Evolutionary conservation across 2,113 vertebrate species (phyloP).

Genomic region (Struthio camelus): DNA sequence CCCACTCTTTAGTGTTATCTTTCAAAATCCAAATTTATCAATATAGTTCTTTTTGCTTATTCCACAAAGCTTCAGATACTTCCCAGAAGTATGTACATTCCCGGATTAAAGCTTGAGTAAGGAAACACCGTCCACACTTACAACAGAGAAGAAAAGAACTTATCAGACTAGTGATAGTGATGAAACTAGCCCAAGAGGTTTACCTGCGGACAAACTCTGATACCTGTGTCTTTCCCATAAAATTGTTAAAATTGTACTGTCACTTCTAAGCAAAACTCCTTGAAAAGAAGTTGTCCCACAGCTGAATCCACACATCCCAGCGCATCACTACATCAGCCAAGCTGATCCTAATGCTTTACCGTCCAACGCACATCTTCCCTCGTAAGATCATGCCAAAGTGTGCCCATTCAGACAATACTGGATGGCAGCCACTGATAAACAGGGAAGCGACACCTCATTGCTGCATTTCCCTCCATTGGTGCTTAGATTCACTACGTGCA

Average conservation of each 20-base stretch:
- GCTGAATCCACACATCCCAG: not conserved
- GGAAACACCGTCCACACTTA: not conserved
- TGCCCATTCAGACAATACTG: not conserved
- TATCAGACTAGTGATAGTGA: not conserved
- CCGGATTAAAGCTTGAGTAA: not conserved
- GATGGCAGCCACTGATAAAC: not conserved
- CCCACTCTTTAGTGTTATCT: not conserved
- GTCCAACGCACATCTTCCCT: not conserved
- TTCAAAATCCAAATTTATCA: not conserved
- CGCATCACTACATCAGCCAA: accelerated
- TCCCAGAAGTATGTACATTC: not conserved
- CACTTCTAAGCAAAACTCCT: not conserved
- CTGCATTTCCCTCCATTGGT: not conserved
- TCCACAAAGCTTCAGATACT: not conserved
- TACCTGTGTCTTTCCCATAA: not conserved
- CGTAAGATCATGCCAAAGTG: not conserved
- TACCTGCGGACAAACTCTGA: not conserved
- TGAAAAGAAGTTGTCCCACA: not conserved
- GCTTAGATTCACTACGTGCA: not conserved
- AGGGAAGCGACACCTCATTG: not conserved
- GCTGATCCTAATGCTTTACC: not conserved
- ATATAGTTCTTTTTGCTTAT: not conserved
- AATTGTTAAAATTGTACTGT: not conserved
- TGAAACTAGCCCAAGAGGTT: not conserved
- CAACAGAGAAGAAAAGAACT: not conserved